Conservation (phyloP, 2,797 vertebrate species). For the Avahi laniger region DNA sequence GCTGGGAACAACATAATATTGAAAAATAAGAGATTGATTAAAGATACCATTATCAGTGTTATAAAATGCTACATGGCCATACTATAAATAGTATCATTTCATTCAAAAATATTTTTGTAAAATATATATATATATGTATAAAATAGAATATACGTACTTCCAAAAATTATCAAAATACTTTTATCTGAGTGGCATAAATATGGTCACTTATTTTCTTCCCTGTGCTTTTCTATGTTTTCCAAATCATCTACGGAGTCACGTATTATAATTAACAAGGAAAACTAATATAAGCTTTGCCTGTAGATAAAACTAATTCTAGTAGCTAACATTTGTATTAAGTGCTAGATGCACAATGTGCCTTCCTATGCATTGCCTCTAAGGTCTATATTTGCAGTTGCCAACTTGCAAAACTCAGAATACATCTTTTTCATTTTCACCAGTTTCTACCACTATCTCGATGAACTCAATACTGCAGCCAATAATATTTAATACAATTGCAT, state of each 20-base stretch:
- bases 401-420: background rate
- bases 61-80: background rate
- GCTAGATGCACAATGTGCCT: background rate
- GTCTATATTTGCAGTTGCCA: background rate
- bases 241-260: background rate
- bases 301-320: background rate
- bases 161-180: background rate
- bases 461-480: background rate
- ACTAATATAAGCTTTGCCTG: background rate
- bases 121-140: background rate
- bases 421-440: background rate
- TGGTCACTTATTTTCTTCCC: background rate
- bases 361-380: background rate
- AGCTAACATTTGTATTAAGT: background rate
- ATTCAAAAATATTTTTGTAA: background rate
- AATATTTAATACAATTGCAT: background rate
- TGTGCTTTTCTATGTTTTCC: background rate
- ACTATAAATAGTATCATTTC: background rate
- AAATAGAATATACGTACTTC: background rate
- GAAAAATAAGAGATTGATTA: background rate
- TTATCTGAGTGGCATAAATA: background rate
- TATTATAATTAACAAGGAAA: background rate
- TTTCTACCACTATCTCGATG: background rate
- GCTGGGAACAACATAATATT: background rate
- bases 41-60: background rate